These are phyloP conservation scores for Dryoscopus gambensis DNA, from an alignment of 2,113 vertebrate genomes.

Conservation along the genomic window DNA sequence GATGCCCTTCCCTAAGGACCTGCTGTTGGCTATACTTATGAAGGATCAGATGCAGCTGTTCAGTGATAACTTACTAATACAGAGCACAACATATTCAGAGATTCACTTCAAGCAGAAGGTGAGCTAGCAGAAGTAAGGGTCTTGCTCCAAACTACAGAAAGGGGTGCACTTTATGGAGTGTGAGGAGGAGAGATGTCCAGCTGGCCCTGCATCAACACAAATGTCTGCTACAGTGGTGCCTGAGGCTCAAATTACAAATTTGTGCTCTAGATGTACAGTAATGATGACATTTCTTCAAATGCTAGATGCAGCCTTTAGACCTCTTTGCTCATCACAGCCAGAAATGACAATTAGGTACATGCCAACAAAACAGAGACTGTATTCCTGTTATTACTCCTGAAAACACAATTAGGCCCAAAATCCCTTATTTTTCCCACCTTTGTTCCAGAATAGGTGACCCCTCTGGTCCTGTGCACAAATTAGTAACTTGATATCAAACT, in stretches of 20 bases:
- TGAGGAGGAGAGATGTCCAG: neutral
- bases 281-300: neutral
- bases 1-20: neutral
- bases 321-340: neutral
- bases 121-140: neutral
- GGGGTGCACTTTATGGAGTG: neutral
- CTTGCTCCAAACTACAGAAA: neutral
- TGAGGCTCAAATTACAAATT: neutral
- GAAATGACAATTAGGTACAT: neutral
- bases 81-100: neutral
- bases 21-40: neutral
- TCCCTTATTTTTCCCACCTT: neutral
- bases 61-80: neutral
- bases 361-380: neutral
- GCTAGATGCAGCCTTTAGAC: neutral
- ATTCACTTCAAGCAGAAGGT: neutral
- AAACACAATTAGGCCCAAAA: neutral
- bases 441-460: neutral
- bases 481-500: neutral
- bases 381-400: neutral
- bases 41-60: neutral
- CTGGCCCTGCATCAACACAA: neutral
- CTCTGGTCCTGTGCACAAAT: neutral
- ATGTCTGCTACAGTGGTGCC: neutral
- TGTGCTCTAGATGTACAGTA: neutral